phyloP scores from a whole-genome alignment of 2,113 vertebrate genomes.

The Xenopus borealis region DNA sequence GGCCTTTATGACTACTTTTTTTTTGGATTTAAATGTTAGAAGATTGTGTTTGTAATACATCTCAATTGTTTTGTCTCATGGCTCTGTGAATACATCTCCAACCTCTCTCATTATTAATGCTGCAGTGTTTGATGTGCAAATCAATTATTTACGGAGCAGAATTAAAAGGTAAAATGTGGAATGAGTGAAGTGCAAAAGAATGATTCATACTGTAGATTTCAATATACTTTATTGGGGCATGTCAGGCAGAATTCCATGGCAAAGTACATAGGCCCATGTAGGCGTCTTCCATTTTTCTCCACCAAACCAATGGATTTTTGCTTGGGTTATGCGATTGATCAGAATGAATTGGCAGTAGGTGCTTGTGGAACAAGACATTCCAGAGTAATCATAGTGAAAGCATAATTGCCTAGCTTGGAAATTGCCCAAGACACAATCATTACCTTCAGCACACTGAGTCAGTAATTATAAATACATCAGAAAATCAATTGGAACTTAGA shows the following conservation, averaged over 20 bases:
- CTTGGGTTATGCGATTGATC: conserved; percentile 57
- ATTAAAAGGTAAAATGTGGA: conserved; percentile 57
- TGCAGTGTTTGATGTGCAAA: conserved; percentile 47
- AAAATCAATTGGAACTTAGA: conserved; percentile 16
- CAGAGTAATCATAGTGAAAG: neutral
- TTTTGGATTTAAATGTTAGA: too few species aligned
- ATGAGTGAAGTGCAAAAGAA: conserved; percentile 58
- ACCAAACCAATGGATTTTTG: conserved; percentile 59
- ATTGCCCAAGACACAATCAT: conserved; percentile 15
- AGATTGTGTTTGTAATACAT: conserved; percentile 19
- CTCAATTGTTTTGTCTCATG: conserved; percentile 43
- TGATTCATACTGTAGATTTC: conserved; percentile 61
- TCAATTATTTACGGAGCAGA: conserved; percentile 57
- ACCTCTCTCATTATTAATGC: conserved; percentile 46
- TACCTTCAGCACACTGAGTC: neutral
- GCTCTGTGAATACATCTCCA: conserved; percentile 42
- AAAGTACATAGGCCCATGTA: conserved; percentile 48
- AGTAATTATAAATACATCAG: conserved; percentile 30
- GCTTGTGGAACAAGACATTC: neutral
- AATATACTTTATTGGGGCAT: conserved; percentile 45
- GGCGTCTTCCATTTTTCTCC: conserved; percentile 52
- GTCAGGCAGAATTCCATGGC: conserved; percentile 44
- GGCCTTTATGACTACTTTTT: too few species aligned
- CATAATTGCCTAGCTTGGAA: conserved; percentile 10
- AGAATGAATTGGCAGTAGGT: conserved; percentile 44